phyloP scores from a whole-genome alignment of 2,113 vertebrate genomes.

The Epinephelus fuscoguttatus region DNA sequence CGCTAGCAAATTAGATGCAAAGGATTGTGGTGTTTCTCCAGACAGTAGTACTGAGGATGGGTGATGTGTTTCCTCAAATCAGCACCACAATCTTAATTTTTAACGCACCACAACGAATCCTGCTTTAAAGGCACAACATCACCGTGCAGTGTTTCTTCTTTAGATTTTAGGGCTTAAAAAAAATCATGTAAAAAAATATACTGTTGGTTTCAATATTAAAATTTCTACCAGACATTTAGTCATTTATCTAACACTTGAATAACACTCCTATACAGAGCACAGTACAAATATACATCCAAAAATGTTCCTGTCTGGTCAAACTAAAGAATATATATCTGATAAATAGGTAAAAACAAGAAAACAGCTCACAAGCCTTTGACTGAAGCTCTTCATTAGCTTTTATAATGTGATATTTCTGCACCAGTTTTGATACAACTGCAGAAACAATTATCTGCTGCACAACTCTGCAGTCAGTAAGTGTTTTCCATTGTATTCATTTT shows the following conservation, averaged over 20 bases:
- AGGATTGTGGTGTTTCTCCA: constrained; percentile 45
- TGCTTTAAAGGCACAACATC: not conserved
- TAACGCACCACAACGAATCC: not conserved
- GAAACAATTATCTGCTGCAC: not conserved
- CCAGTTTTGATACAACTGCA: not conserved
- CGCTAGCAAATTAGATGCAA: constrained; percentile 66
- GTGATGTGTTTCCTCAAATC: constrained; percentile 35
- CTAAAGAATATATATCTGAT: not conserved
- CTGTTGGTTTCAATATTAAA: not conserved
- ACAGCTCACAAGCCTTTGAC: not conserved
- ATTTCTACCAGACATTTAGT: not conserved
- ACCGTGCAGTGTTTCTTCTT: not conserved
- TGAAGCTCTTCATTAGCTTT: not conserved
- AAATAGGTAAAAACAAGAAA: not conserved
- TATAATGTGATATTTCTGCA: not conserved
- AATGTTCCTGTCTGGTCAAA: not conserved
- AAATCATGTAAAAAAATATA: not conserved
- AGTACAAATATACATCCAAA: not conserved
- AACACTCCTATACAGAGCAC: not conserved
- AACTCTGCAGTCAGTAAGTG: not conserved
- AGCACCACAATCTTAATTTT: constrained; percentile 4
- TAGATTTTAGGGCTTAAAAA: not conserved
- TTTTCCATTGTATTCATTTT: not conserved
- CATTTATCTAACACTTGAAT: not conserved
- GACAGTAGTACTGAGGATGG: constrained; percentile 20